These are phyloP conservation scores for Heliconius eleuchia DNA, from an alignment of 1,140 invertebrate species.

Conservation along the genomic window DNA sequence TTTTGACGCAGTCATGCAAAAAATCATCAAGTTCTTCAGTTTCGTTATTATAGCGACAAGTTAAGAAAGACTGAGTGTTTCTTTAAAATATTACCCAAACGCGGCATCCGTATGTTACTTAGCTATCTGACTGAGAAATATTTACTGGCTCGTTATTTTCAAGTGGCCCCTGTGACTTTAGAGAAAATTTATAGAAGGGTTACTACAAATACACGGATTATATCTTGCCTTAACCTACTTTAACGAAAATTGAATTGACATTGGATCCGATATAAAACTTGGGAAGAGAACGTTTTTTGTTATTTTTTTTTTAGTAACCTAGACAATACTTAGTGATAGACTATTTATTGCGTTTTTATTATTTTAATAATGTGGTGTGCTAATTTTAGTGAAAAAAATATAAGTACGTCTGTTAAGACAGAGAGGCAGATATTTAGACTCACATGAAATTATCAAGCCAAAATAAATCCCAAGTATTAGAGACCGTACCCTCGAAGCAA, in stretches of 20 bases:
- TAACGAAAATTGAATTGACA: neutral
- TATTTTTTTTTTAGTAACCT: neutral
- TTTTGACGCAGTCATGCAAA: no score
- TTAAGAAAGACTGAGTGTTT: no score
- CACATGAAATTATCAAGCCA: no score
- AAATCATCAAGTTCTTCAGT: no score
- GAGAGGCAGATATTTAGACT: no score
- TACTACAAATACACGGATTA: constrained; percentile 15
- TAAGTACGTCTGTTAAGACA: no score
- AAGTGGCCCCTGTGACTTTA: constrained; percentile 37
- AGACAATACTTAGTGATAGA: no score
- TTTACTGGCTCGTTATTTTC: constrained; percentile 36
- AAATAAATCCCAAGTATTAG: no score
- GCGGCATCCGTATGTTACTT: constrained; percentile 22
- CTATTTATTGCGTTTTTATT: neutral
- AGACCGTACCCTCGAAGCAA: no score
- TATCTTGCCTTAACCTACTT: constrained; percentile 3
- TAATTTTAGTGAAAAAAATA: no score
- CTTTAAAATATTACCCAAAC: neutral
- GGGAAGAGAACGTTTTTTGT: neutral
- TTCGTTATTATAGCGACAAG: no score
- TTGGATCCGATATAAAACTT: neutral
- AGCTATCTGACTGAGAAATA: constrained; percentile 34
- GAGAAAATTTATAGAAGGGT: constrained; percentile 31
- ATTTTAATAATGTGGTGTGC: neutral